phyloP scores from a whole-genome alignment of 1,140 invertebrate species.

The Paracyclopina nana region DNA sequence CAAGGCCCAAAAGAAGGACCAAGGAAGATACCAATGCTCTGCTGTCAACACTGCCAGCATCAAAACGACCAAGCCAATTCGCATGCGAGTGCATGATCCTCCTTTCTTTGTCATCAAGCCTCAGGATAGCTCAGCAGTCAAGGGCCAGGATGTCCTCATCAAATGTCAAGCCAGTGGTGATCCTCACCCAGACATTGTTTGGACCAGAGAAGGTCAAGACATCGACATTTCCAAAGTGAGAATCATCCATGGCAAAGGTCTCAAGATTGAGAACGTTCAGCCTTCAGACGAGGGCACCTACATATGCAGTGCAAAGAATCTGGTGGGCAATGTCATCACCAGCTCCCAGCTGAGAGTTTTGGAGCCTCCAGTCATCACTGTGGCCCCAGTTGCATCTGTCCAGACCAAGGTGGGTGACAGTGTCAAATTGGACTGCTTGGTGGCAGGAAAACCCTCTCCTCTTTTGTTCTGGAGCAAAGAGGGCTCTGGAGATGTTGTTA shows the following conservation, averaged over 20 bases:
- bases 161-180: conserved; percentile 13
- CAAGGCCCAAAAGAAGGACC: neutral
- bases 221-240: conserved; percentile 5
- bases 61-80: neutral
- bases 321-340: neutral
- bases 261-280: conserved; percentile 10
- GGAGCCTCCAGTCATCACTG: conserved; percentile 15
- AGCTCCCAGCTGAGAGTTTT: neutral
- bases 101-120: conserved; percentile 4
- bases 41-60: neutral
- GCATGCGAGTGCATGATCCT: conserved; percentile 5
- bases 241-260: conserved; percentile 3
- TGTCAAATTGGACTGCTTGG: conserved; percentile 5
- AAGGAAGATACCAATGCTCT: conserved; percentile 9
- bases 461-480: conserved; percentile 7
- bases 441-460: conserved; percentile 7
- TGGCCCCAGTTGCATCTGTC: neutral
- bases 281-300: conserved; percentile 2
- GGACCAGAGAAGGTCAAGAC: conserved; percentile 2
- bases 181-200: conserved; percentile 6
- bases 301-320: conserved; percentile 9
- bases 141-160: conserved; percentile 5
- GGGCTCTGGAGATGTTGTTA: neutral
- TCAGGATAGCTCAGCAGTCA: neutral
- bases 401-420: neutral